A percentile compares a stretch with the other conserved stretches of the same genome.
phyloP scores from a whole-genome alignment of 2,797 vertebrate species.

The Lithobates pipiens region DNA sequence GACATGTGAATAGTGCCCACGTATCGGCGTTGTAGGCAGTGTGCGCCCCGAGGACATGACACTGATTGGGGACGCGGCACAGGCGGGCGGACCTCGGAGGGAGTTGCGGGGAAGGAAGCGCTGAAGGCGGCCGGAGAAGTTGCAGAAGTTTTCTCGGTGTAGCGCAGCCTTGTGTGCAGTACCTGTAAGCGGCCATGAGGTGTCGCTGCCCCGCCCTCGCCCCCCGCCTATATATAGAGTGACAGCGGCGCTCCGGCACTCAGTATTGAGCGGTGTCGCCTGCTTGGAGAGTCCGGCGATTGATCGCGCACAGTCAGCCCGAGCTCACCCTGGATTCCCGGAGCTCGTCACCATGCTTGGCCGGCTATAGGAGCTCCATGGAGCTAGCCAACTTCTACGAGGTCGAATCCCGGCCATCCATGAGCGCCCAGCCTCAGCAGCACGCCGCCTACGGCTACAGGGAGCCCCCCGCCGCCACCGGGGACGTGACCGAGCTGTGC shows the following conservation, averaged over 20 bases:
- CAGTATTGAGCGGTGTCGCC: background rate
- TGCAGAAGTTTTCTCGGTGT: too few species aligned
- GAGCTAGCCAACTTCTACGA: conserved; percentile 96
- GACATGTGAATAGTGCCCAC: too few species aligned
- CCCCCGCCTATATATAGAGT: conserved; percentile 1
- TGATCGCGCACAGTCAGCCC: background rate
- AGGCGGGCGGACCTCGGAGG: too few species aligned
- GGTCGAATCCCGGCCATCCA: conserved; percentile 87
- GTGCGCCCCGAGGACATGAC: too few species aligned
- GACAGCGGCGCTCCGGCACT: background rate
- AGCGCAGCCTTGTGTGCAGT: background rate
- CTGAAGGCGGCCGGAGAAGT: too few species aligned
- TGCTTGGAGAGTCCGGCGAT: background rate
- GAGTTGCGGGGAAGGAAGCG: too few species aligned
- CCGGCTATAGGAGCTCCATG: conserved; percentile 90
- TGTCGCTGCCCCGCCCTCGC: background rate
- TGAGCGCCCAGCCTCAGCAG: conserved; percentile 77
- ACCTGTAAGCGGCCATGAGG: background rate
- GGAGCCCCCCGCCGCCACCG: conserved; percentile 77
- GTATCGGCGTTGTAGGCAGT: too few species aligned
- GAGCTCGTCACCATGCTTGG: conserved; percentile 89
- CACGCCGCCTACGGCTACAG: conserved; percentile 83
- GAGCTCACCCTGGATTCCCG: conserved; percentile 85
- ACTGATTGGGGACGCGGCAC: too few species aligned
- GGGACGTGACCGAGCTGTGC: conserved; percentile 88